Percentiles rank a stretch among this genome's conserved stretches.
phyloP scores from a whole-genome alignment of 2,888 invertebrate genomes.

The Emmelina monodactyla region DNA sequence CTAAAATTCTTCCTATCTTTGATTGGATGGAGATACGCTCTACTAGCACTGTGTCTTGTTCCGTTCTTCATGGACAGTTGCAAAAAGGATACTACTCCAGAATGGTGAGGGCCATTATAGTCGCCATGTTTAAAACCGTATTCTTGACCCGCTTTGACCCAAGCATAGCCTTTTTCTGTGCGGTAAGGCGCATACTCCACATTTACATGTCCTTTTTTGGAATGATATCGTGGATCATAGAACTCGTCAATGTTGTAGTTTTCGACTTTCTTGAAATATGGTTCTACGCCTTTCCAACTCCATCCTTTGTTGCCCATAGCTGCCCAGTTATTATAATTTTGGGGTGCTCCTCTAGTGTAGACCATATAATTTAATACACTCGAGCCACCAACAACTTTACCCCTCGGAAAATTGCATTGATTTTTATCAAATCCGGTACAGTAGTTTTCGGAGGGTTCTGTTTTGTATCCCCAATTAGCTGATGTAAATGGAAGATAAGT shows the following conservation, averaged over 20 bases:
- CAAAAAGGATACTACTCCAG: not conserved
- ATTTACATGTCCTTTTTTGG: not conserved
- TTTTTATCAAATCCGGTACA: not conserved
- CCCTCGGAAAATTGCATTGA: not conserved
- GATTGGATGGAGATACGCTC: not conserved
- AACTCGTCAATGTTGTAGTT: not conserved
- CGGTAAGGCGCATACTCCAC: not conserved
- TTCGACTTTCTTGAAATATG: conserved; percentile 13
- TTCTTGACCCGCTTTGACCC: conserved; percentile 5
- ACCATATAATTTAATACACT: not conserved
- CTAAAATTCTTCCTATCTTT: not conserved
- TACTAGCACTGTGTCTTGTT: not conserved
- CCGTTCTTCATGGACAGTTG: conserved; percentile 10
- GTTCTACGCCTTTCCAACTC: conserved; percentile 9
- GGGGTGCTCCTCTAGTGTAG: not conserved
- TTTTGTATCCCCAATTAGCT: conserved; percentile 76
- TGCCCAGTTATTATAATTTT: conserved; percentile 13
- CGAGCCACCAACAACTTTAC: not conserved
- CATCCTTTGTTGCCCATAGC: conserved; percentile 11
- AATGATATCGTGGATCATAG: not conserved
- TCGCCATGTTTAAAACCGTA: conserved; percentile 11
- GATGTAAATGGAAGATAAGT: conserved; percentile 67
- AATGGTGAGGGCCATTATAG: conserved; percentile 2
- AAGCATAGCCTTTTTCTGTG: not conserved
- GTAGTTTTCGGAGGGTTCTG: conserved; percentile 45